Evolutionary conservation across 2,888 invertebrate species (phyloP).

Genomic region (Linnaemya vulpina): DNA sequence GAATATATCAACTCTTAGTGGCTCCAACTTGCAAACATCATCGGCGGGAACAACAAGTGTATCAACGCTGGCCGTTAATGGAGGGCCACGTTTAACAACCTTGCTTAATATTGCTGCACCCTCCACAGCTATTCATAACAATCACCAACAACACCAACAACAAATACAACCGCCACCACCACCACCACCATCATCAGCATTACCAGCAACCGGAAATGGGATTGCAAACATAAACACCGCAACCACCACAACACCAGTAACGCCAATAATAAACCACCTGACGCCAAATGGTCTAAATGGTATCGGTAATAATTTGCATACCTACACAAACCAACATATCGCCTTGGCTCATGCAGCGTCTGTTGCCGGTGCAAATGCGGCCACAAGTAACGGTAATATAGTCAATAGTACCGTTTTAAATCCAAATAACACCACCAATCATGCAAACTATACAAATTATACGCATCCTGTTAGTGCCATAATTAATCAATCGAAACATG

Average conservation of each 20-base stretch:
- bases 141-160: constrained; percentile 47
- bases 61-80: constrained; percentile 76
- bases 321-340: constrained; percentile 80
- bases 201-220: constrained; percentile 52
- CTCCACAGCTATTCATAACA: constrained; percentile 56
- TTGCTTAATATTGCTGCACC: constrained; percentile 76
- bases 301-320: constrained; percentile 77
- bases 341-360: constrained; percentile 74
- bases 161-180: constrained; percentile 44
- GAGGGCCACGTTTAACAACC: constrained; percentile 82
- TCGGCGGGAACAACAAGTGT: constrained; percentile 59
- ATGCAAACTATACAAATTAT: constrained; percentile 75
- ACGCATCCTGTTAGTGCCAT: constrained; percentile 73
- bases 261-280: constrained; percentile 74
- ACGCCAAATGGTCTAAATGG: constrained; percentile 78
- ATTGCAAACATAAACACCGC: constrained; percentile 72
- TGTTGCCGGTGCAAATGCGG: constrained; percentile 65
- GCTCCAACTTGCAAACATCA: constrained; percentile 74
- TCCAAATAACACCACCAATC: constrained; percentile 72
- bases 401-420: constrained; percentile 74
- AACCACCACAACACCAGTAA: constrained; percentile 77
- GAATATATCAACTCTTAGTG: constrained; percentile 86
- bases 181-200: constrained; percentile 46
- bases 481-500: constrained; percentile 80
- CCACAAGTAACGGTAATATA: constrained; percentile 73